These are phyloP conservation scores for Coenobita brevimanus DNA, from an alignment of 1,140 invertebrate species.

Conservation along the genomic window DNA sequence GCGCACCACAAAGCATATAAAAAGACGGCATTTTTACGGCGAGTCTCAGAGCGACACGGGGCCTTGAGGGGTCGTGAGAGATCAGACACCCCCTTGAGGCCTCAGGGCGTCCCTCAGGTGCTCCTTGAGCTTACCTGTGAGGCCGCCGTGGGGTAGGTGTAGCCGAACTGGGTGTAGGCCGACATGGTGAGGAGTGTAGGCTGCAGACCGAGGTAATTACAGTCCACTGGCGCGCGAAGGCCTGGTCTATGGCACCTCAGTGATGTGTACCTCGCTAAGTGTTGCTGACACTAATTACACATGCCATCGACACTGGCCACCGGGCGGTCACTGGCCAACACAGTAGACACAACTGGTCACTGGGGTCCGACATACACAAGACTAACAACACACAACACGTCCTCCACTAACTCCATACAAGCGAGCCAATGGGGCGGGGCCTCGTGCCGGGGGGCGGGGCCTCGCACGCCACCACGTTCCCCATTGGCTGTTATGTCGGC, in stretches of 20 bases:
- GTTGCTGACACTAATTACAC: constrained; percentile 63
- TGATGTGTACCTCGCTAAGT: constrained; percentile 62
- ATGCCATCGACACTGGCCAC: constrained; percentile 64
- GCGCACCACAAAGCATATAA: constrained; percentile 69
- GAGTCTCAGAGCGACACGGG: constrained; percentile 65
- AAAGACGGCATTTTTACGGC: constrained; percentile 69
- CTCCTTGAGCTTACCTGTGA: constrained; percentile 79
- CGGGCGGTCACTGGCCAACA: constrained; percentile 68
- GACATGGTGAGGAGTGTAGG: constrained; percentile 78
- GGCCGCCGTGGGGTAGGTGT: constrained; percentile 82
- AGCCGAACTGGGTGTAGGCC: constrained; percentile 87
- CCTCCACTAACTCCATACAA: constrained; percentile 68
- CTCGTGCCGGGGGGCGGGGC: constrained; percentile 38
- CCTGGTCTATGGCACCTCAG: constrained; percentile 55
- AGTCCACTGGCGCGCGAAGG: constrained; percentile 48
- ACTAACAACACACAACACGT: constrained; percentile 65
- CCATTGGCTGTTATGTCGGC: constrained; percentile 47
- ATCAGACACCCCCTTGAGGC: constrained; percentile 39
- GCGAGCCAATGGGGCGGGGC: constrained; percentile 65
- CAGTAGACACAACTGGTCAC: constrained; percentile 66
- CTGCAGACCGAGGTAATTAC: constrained; percentile 51
- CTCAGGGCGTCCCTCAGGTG: constrained; percentile 52
- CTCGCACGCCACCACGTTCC: neutral
- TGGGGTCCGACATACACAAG: constrained; percentile 66
- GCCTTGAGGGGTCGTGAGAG: constrained; percentile 67